phyloP scores from a whole-genome alignment of 92 coral and sea anemone species.

The Epizoanthus ramosus region DNA sequence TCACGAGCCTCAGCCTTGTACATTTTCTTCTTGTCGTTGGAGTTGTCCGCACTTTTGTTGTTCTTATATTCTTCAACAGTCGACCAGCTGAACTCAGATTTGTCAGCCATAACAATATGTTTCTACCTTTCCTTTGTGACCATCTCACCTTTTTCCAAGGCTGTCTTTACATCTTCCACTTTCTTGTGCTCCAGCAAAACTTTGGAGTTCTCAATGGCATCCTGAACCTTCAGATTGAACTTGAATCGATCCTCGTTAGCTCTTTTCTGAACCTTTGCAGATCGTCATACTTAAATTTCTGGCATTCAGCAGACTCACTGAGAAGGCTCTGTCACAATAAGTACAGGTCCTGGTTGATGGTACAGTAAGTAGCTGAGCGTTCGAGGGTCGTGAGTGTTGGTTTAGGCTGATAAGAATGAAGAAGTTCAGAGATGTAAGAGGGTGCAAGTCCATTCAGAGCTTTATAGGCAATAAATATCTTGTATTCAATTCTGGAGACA shows the following conservation, averaged over 20 bases:
- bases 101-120: slow-evolving; percentile 1
- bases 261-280: neutral
- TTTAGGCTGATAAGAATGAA: no score
- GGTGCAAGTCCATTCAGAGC: no score
- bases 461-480: no score
- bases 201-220: neutral
- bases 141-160: slow-evolving; percentile 1
- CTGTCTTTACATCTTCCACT: neutral
- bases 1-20: slow-evolving; percentile 21
- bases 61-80: slow-evolving; percentile 18
- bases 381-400: no score
- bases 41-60: slow-evolving; percentile 1
- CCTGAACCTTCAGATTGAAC: neutral
- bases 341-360: no score
- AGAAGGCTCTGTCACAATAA: no score
- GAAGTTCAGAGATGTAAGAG: no score
- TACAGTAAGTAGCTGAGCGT: no score
- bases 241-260: neutral
- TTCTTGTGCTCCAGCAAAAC: neutral
- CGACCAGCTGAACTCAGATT: neutral
- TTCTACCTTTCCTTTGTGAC: neutral
- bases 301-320: neutral
- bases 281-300: neutral
- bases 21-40: slow-evolving; percentile 23
- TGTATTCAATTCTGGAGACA: no score